Evolutionary conservation across 2,797 vertebrate genomes (phyloP).

Genomic region (Chiroxiphia lanceolata): DNA sequence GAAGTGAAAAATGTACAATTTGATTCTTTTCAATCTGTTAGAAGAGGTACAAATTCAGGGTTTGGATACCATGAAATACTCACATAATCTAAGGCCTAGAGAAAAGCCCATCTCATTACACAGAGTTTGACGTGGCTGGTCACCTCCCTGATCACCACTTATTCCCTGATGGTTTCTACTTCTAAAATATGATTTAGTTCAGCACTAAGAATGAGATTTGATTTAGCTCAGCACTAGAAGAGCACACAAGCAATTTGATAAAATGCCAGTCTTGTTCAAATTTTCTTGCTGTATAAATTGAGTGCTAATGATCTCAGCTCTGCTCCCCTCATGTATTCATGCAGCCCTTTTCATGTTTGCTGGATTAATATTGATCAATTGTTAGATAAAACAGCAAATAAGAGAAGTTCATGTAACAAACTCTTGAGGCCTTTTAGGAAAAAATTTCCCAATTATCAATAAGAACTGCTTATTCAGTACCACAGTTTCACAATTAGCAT

Average conservation of each 20-base stretch:
- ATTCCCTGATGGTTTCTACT: not conserved
- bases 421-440: not conserved
- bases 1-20: not conserved
- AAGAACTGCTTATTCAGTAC: not conserved
- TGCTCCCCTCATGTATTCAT: not conserved
- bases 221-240: not conserved
- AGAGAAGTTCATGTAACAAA: not conserved
- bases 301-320: constrained; percentile 19
- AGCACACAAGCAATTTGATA: not conserved
- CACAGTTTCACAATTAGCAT: not conserved
- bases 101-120: not conserved
- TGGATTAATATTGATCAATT: not conserved
- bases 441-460: not conserved
- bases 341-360: constrained; percentile 13
- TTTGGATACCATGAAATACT: not conserved
- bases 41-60: not conserved
- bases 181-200: not conserved
- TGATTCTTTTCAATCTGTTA: not conserved
- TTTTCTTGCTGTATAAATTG: not conserved
- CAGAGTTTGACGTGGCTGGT: not conserved
- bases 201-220: not conserved
- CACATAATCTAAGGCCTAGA: not conserved
- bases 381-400: not conserved
- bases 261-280: constrained; percentile 5
- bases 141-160: not conserved